Evolutionary conservation across 2,797 vertebrate species (phyloP).

Genomic region (Diplodus puntazzo): DNA sequence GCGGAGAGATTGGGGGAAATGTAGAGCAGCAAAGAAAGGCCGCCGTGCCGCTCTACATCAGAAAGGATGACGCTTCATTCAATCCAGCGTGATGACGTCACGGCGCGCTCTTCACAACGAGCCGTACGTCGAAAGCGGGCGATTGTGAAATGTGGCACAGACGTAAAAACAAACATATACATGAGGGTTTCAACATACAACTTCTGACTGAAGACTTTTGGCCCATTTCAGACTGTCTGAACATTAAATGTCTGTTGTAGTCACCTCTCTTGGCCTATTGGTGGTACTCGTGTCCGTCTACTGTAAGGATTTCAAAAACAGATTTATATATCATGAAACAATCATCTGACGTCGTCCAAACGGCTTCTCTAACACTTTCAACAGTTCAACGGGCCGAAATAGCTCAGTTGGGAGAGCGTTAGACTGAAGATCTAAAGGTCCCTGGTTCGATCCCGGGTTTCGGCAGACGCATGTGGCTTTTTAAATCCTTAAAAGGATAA

Average conservation of each 20-base stretch:
- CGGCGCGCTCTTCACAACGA: slow-evolving; percentile 26
- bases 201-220: rapidly evolving
- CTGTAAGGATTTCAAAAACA: neutral
- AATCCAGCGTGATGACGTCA: slow-evolving; percentile 62
- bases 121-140: neutral
- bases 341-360: rapidly evolving
- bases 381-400: slow-evolving; percentile 47
- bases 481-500: no score
- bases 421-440: slow-evolving; percentile 78
- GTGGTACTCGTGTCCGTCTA: neutral
- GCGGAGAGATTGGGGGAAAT: slow-evolving; percentile 16
- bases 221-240: neutral
- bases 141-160: neutral
- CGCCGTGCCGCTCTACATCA: slow-evolving; percentile 74
- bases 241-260: neutral
- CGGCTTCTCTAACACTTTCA: rapidly evolving
- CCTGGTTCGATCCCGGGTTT: slow-evolving; percentile 77
- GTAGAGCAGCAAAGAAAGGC: slow-evolving; percentile 78
- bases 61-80: slow-evolving; percentile 88
- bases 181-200: rapidly evolving
- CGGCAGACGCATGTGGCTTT: neutral
- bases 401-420: slow-evolving; percentile 81
- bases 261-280: neutral
- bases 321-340: rapidly evolving
- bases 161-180: neutral